Percentiles rank a stretch among this genome's conserved stretches.
Conservation (phyloP, 2,797 vertebrate species). For the Hoplostethus atlanticus region DNA sequence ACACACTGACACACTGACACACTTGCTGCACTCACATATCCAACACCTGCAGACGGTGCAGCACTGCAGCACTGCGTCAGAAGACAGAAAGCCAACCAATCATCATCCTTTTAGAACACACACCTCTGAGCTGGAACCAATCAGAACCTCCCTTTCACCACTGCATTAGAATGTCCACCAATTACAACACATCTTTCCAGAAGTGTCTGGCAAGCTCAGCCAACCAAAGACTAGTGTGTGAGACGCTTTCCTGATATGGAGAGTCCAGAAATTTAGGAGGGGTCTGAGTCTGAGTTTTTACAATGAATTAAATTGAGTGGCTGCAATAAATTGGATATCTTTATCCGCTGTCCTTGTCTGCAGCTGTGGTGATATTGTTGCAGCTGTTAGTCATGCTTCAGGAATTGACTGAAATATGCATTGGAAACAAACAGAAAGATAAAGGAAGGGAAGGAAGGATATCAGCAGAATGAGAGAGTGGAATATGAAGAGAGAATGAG, state of each 20-base stretch:
- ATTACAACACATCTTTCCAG: slow-evolving; percentile 42
- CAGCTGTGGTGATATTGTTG: slow-evolving; percentile 23
- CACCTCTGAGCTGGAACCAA: slow-evolving; percentile 63
- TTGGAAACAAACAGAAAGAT: background rate
- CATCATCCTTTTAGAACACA: slow-evolving; percentile 31
- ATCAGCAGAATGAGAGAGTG: background rate
- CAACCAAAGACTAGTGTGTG: slow-evolving; percentile 10
- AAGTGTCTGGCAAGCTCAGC: slow-evolving; percentile 26
- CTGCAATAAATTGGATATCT: background rate
- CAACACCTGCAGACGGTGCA: slow-evolving; percentile 56
- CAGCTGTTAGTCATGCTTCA: slow-evolving; percentile 17
- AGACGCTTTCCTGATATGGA: slow-evolving; percentile 4
- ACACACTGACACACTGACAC: slow-evolving; percentile 70
- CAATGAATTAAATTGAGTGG: background rate
- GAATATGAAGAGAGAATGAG: background rate
- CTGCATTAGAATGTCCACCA: slow-evolving; percentile 42
- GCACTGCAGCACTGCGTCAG: slow-evolving; percentile 79
- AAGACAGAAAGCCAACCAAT: slow-evolving; percentile 53
- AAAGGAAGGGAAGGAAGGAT: slow-evolving; percentile 1
- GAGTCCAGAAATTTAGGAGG: background rate
- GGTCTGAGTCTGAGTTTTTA: background rate
- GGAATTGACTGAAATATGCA: background rate
- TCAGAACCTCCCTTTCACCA: slow-evolving; percentile 3
- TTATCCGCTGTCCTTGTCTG: background rate
- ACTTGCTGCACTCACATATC: slow-evolving; percentile 55